Evolutionary conservation across 2,113 vertebrate species (phyloP), one percentile per base, ranked within the genome.

Genomic region (Tylochromis polylepis): DNA sequence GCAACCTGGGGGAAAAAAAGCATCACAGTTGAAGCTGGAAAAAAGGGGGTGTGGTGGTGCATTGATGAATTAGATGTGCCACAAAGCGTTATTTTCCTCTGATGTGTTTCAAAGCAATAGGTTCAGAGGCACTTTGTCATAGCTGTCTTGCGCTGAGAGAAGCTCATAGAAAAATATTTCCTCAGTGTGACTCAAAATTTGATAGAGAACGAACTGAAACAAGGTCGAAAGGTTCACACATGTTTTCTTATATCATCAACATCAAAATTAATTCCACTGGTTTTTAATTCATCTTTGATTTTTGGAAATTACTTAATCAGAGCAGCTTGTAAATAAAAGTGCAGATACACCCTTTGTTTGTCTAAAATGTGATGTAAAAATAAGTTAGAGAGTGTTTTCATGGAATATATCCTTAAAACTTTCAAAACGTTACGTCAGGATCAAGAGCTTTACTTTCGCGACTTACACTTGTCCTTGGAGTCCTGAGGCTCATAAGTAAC

Each of bases 91-190:
- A 88, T 90, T 91, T 89, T 90, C 55, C 87, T 87, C 84, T 89
- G 83, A 93, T 89, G 84, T 88, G 82, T 87, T 92, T 92, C 88
- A 91, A 90, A 93, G 85, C 79, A 87, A 56, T 82, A 81, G 83
- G 82, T 85, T 77, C 46, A 59, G 85, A 84, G 65, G 62, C 81
- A 84, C 82, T 92, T 90, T 86, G 91, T 93, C 86, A 88, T 87
- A 8, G 51, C 82, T 82, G 85, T 84, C 82, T 60, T 53, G 27
- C 22, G 46, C 79, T 82, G 57, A 57, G 55, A 86, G 88, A 87
- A 90, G 80, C 81, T 85, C 59, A 53, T 8, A 27, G 43, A 86
- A 87, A 85, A 83, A 82, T 55, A 75, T 86, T 86, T 88, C 27
- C 59, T 82, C 56, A n/a, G 22, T 20, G 38, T 29, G 14, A 60